phyloP scores from a whole-genome alignment of 2,113 vertebrate species.

The Poeciliopsis prolifica region DNA sequence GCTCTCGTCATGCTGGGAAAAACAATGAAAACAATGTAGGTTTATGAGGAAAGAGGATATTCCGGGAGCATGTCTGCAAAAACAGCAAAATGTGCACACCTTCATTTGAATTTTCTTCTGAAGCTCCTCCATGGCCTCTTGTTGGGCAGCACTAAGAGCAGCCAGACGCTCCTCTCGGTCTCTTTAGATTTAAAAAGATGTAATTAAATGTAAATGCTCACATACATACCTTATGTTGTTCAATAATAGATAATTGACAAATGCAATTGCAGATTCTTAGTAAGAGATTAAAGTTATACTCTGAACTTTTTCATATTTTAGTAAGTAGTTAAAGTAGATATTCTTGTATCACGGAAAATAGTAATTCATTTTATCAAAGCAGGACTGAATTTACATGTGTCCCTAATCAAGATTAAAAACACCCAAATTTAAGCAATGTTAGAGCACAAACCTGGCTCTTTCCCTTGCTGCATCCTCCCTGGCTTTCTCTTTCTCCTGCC shows the following conservation, averaged over 20 bases:
- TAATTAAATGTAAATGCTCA: neutral
- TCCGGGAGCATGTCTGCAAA: neutral
- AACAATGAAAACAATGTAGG: constrained; percentile 10
- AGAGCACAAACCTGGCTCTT: constrained; percentile 86
- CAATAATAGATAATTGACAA: neutral
- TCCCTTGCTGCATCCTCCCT: constrained; percentile 95
- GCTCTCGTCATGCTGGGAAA: constrained; percentile 92
- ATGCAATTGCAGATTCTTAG: neutral
- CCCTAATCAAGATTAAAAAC: neutral
- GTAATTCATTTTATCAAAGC: neutral
- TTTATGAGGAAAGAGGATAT: constrained; percentile 9
- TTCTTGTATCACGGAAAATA: neutral
- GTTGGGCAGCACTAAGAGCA: constrained; percentile 95
- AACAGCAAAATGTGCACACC: constrained; percentile 55
- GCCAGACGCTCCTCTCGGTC: constrained; percentile 95
- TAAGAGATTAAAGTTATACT: too few species aligned
- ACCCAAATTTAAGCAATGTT: neutral
- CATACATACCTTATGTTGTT: neutral
- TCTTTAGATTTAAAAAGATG: constrained; percentile 65
- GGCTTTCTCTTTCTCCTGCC: constrained; percentile 95
- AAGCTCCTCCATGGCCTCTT: constrained; percentile 97
- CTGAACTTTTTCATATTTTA: too few species aligned
- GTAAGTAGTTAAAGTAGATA: neutral
- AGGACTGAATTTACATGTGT: neutral
- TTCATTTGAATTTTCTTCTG: constrained; percentile 99